Base-by-base conservation (phyloP, 2,113 vertebrate species). In the Salminus brasiliensis region DNA sequence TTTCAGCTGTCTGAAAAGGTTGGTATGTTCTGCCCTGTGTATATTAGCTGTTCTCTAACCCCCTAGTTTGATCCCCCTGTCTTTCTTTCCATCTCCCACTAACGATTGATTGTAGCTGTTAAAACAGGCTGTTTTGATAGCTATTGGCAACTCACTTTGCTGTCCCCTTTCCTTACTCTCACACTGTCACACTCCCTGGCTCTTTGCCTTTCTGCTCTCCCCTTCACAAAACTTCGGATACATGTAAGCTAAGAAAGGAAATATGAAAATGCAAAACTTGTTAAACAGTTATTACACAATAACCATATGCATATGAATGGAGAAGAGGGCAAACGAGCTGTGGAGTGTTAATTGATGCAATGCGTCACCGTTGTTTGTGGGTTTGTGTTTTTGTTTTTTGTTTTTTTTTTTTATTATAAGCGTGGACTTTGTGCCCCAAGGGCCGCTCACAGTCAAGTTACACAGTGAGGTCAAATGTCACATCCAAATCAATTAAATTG, bases 1-100 rank as follows among this genome's bases (percentile, higher is more conserved):
- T 98, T 98, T 96, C 97, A 95, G 95, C 97, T 98, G 95, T 96
- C 96, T 96, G 93, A 98, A 98, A 98, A 99, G 97, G 97, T 99
- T 99, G 97, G 97, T 99, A 99, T 98, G 96, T 94, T 94, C 96
- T 98, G 97, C 97, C 96, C 95, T 97, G 96, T 98, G 95, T 97
- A 96, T 97, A 94, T 96, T 96, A 97, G 97, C 92, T 94, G 94
- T 95, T 96, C 91, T 95, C 96, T 96, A 97, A 98, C 96, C 95
- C n/a, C 93, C 93, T 95, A 96, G 95, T 96, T 88, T 95, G 92
- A 94, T 93, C 93, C 94, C 52, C 89, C 93, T 91, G 86, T 92
- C 88, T 91, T 88, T 90, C 87, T 91, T 90, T 84, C 85, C 89
- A 92, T 92, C 92, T 92, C 94, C 92, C 94, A 98, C 97, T 99